Conservation (phyloP, 1,140 invertebrate species). For the Amyelois transitella region DNA sequence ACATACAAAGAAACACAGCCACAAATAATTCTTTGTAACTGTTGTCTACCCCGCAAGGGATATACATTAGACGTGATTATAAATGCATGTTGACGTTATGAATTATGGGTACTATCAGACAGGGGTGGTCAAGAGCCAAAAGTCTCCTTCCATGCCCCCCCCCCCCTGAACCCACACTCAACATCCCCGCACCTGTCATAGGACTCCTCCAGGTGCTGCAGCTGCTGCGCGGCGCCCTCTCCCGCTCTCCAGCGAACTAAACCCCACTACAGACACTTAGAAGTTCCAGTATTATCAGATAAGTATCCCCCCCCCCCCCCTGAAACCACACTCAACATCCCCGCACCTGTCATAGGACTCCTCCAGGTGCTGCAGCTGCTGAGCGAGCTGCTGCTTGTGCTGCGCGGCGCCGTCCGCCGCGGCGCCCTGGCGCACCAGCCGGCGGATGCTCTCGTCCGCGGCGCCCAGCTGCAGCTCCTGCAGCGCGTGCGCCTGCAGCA, state of each 20-base stretch:
- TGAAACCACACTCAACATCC: not conserved
- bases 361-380: constrained; percentile 83
- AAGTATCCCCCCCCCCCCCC: too few species aligned
- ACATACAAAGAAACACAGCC: too few species aligned
- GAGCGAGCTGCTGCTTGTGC: constrained; percentile 79
- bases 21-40: too few species aligned
- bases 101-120: too few species aligned
- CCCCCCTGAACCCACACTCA: not conserved
- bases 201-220: constrained; percentile 82
- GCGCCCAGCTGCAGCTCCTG: constrained; percentile 93
- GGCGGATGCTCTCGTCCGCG: constrained; percentile 86
- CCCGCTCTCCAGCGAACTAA: too few species aligned
- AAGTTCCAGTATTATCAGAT: too few species aligned
- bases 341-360: constrained; percentile 80
- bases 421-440: constrained; percentile 82
- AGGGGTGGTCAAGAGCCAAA: too few species aligned
- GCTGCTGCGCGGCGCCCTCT: constrained; percentile 71
- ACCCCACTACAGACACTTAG: too few species aligned
- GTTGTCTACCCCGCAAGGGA: too few species aligned
- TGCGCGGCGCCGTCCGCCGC: constrained; percentile 71
- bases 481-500: constrained; percentile 93
- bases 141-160: too few species aligned
- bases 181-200: constrained; percentile 76
- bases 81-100: too few species aligned
- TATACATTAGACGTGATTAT: too few species aligned